phyloP scores from a whole-genome alignment of 1,140 invertebrate species.

The Caenorhabditis briggsae region DNA sequence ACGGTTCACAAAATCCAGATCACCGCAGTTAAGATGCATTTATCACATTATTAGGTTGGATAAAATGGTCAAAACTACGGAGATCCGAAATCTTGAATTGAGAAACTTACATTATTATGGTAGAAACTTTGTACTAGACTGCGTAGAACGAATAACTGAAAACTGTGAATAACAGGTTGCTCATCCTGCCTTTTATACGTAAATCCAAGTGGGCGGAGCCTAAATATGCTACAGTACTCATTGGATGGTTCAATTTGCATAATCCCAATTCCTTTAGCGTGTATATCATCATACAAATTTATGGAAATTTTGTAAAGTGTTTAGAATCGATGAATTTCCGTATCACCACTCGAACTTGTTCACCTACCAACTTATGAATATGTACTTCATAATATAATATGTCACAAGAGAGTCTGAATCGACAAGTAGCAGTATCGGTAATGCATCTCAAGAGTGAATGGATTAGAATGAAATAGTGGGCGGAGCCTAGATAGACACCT shows the following conservation, averaged over 20 bases:
- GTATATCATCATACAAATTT: constrained; percentile 36
- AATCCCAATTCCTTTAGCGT: neutral
- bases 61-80: constrained; percentile 49
- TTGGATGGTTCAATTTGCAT: neutral
- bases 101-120: neutral
- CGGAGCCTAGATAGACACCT: neutral
- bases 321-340: neutral
- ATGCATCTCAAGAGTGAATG: constrained; percentile 24
- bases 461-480: constrained; percentile 4
- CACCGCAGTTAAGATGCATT: constrained; percentile 56
- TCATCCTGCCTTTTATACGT: neutral
- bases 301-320: constrained; percentile 48
- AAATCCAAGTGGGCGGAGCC: neutral
- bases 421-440: neutral
- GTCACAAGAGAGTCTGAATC: neutral
- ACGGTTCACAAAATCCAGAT: neutral
- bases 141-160: neutral
- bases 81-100: neutral
- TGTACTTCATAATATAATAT: neutral
- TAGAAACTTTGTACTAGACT: neutral
- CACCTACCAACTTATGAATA: neutral
- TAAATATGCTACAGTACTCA: constrained; percentile 17
- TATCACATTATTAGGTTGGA: neutral
- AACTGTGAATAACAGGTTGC: neutral
- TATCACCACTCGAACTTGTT: neutral